phyloP scores from a whole-genome alignment of 35 echinoderm and acorn worm species.

The Apostichopus californicus region DNA sequence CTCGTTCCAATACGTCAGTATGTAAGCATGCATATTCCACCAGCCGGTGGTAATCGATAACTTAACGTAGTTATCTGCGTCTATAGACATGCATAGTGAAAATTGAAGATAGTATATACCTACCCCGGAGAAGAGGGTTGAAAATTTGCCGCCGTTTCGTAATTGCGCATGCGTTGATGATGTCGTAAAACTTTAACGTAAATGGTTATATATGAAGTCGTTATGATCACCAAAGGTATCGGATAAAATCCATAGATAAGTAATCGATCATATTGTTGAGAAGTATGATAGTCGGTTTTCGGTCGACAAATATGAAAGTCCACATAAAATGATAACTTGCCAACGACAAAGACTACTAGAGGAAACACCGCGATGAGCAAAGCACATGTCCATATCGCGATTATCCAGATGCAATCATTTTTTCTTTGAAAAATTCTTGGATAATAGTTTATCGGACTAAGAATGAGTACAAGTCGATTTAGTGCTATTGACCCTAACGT shows the following conservation, averaged over 20 bases:
- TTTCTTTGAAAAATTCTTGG: slow-evolving; percentile 34
- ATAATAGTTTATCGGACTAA: slow-evolving; percentile 52
- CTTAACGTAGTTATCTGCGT: too few species aligned
- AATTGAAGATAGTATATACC: background rate
- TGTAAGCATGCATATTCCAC: too few species aligned
- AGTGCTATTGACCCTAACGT: slow-evolving; percentile 72
- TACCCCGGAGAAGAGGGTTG: background rate
- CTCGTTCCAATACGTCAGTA: too few species aligned
- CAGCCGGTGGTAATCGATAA: too few species aligned
- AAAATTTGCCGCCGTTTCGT: background rate
- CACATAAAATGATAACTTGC: background rate
- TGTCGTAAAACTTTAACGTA: background rate
- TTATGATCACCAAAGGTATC: background rate
- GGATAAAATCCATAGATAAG: slow-evolving; percentile 21
- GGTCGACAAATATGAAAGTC: background rate
- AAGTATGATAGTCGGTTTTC: background rate
- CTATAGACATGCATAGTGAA: too few species aligned
- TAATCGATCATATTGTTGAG: background rate
- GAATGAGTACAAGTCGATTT: slow-evolving; percentile 60
- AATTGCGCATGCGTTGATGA: slow-evolving; percentile 8
- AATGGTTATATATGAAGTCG: background rate
- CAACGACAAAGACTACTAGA: slow-evolving; percentile 42
- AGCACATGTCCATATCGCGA: slow-evolving; percentile 57
- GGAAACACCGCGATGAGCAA: slow-evolving; percentile 53
- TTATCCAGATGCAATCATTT: slow-evolving; percentile 46